Base-by-base conservation (phyloP, 2,113 vertebrate species). In the Labeo rohita region DNA sequence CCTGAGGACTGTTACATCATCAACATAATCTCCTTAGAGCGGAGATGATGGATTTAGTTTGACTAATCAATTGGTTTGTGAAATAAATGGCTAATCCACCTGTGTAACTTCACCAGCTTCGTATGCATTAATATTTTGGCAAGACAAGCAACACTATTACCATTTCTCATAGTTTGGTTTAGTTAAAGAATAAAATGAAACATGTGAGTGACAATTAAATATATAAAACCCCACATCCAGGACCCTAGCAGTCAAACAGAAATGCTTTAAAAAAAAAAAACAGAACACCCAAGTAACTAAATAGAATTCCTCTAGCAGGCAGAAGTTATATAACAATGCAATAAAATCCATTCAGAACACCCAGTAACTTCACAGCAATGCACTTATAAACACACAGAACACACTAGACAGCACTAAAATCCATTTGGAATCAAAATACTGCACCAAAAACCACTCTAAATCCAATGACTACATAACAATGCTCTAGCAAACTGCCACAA, bases 1-100 rank as follows among this genome's bases (percentile, higher is more conserved):
- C 86, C 80, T 36, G 49, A 81, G 36, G 75, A 79, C 39, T n/a
- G 21, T 81, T 54, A 74, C 66, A 63, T 78, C 61, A 79, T 80
- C 16, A 74, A 34, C 9, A 8, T 73, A 80, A 80, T 80, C 43
- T 34, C 16, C 13, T 59, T 34, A 86, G 7, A 36, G 8, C 18
- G 11, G 39, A 36, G 39, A 56, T 68, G 12, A 63, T 70, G 4
- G 79, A 49, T 66, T 81, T 66, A 45, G 23, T 28, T 49, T 65
- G 11, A 79, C 21, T 65, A 47, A 65, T 65, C 39, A 80, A 49
- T 65, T 23, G 23, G 10, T 43, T 45, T 43, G 18, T 23, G 34
- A 61, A 61, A 45, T 80, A 3, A 61, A 56, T 12, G 34, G 34
- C 18, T 7, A 80, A 47, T 63, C 11, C 39, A 65, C 7, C 13